A percentile compares a stretch with the other conserved stretches of the same genome.
Conservation (phyloP, 2,797 vertebrate genomes). For the Lagocephalus sceleratus region DNA sequence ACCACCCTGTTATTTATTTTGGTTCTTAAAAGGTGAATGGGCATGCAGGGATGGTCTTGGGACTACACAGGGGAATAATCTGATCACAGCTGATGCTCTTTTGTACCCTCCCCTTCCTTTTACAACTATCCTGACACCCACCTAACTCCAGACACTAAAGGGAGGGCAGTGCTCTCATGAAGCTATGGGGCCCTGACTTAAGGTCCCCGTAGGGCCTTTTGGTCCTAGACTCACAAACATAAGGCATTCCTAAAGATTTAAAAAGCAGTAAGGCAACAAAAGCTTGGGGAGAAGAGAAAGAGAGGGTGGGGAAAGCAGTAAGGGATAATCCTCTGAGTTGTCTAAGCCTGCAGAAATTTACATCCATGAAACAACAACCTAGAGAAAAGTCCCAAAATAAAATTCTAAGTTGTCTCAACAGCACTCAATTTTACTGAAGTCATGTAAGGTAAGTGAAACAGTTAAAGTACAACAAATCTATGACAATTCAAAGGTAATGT, state of each 20-base stretch:
- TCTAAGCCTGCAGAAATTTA: conserved; percentile 52
- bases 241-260: conserved; percentile 56
- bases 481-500: background rate
- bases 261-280: conserved; percentile 51
- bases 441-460: conserved; percentile 3
- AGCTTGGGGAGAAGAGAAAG: conserved; percentile 34
- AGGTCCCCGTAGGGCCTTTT: conserved; percentile 30
- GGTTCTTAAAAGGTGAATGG: conserved; percentile 78
- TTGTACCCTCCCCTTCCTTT: conserved; percentile 36
- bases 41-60: conserved; percentile 62
- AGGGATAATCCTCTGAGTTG: conserved; percentile 59
- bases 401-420: conserved; percentile 5
- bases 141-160: conserved; percentile 48
- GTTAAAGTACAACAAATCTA: background rate
- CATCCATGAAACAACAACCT: conserved; percentile 36
- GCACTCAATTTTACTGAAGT: conserved; percentile 10
- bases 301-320: conserved; percentile 34
- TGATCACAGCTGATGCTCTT: conserved; percentile 67
- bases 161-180: conserved; percentile 33
- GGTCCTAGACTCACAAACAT: conserved; percentile 47
- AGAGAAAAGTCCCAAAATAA: conserved; percentile 30
- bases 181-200: conserved; percentile 51
- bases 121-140: conserved; percentile 26
- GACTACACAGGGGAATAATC: conserved; percentile 69
- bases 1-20: conserved; percentile 76